Evolutionary conservation across 2,888 invertebrate genomes (phyloP).

Genomic region (Rhogogaster chlorosoma): DNA sequence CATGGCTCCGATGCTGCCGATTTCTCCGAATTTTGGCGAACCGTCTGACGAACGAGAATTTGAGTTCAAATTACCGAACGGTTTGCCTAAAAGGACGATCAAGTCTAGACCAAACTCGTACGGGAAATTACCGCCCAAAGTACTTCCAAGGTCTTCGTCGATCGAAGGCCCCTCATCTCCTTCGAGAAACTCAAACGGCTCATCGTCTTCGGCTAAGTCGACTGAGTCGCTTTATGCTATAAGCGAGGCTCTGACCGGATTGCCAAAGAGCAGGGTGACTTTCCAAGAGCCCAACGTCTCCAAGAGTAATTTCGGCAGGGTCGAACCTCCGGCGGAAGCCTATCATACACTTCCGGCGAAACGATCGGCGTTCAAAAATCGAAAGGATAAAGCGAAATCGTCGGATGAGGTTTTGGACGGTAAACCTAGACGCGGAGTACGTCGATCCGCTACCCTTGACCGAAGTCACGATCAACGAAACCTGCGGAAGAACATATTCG

Average conservation of each 20-base stretch:
- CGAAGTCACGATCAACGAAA: constrained; percentile 20
- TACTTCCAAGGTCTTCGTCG: constrained; percentile 69
- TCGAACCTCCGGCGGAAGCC: background rate
- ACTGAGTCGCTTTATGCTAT: constrained; percentile 72
- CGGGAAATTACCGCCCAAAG: constrained; percentile 68
- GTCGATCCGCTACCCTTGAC: constrained; percentile 6
- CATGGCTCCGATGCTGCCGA: constrained; percentile 73
- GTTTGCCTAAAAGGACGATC: constrained; percentile 37
- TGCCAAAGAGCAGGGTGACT: constrained; percentile 53
- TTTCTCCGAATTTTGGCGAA: constrained; percentile 66
- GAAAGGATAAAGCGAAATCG: background rate
- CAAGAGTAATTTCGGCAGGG: background rate
- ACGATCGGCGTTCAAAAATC: constrained; percentile 33
- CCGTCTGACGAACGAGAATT: constrained; percentile 56
- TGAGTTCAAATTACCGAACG: constrained; percentile 55
- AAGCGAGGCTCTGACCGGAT: constrained; percentile 64
- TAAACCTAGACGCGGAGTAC: background rate
- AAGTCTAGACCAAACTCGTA: constrained; percentile 64
- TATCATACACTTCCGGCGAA: constrained; percentile 34
- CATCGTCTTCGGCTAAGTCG: constrained; percentile 71
- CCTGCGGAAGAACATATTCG: constrained; percentile 3
- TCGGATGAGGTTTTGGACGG: background rate
- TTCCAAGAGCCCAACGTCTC: constrained; percentile 45
- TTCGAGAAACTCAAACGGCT: constrained; percentile 70
- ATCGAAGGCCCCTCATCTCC: constrained; percentile 66